Conservation (phyloP, 2,888 invertebrate genomes). For the Xylota sylvarum region DNA sequence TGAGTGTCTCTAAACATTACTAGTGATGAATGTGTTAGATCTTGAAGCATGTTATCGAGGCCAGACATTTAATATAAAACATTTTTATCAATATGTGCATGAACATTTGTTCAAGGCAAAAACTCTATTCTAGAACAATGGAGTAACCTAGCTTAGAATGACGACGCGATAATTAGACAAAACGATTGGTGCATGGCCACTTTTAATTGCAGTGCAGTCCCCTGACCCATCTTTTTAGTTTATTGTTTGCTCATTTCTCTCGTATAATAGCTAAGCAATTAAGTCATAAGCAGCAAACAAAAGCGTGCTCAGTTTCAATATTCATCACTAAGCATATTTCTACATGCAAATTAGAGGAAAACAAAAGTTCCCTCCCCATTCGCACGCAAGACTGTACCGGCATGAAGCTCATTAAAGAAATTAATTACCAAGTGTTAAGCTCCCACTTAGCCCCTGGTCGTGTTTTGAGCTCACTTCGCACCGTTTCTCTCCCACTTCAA, state of each 20-base stretch:
- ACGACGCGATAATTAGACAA: background rate
- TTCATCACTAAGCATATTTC: slow-evolving; percentile 10
- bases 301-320: slow-evolving; percentile 7
- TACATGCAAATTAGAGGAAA: slow-evolving; percentile 17
- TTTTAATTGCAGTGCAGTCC: background rate
- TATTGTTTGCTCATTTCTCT: background rate
- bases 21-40: no score
- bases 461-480: slow-evolving; percentile 2
- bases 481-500: background rate
- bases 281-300: background rate
- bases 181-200: background rate
- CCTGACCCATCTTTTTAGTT: slow-evolving; percentile 23
- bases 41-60: no score
- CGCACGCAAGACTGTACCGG: slow-evolving; percentile 17
- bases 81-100: no score
- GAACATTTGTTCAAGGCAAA: no score
- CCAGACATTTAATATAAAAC: no score
- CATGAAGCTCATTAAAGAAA: background rate
- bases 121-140: no score
- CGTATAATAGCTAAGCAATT: slow-evolving; percentile 11
- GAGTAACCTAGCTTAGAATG: background rate
- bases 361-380: background rate
- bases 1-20: no score
- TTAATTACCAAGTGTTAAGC: slow-evolving; percentile 34
- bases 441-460: slow-evolving; percentile 23